Percentiles rank a stretch among this genome's conserved stretches.
phyloP scores from a whole-genome alignment of 2,113 vertebrate genomes.

The Indri indri region DNA sequence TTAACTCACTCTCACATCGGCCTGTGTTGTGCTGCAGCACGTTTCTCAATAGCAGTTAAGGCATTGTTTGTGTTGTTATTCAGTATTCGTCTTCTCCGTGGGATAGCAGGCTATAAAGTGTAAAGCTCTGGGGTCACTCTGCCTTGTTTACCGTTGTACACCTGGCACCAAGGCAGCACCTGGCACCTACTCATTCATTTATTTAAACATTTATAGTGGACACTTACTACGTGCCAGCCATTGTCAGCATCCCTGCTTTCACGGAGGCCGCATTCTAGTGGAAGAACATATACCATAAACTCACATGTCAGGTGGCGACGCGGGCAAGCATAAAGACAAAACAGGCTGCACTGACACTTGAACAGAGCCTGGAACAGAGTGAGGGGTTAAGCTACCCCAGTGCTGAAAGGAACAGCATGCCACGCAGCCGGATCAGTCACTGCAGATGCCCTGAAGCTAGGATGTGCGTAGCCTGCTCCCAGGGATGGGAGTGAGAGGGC shows the following conservation, averaged over 20 bases:
- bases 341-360: neutral
- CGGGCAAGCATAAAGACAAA: neutral
- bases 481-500: fast-evolving
- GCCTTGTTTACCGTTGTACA: neutral
- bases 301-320: fast-evolving
- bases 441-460: neutral
- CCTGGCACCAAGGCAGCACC: neutral
- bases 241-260: neutral
- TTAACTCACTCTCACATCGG: neutral
- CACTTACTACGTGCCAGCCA: neutral
- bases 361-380: neutral
- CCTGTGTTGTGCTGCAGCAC: neutral
- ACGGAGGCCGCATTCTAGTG: neutral
- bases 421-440: fast-evolving
- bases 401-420: neutral
- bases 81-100: neutral
- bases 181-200: neutral
- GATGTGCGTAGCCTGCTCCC: fast-evolving
- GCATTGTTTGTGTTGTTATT: neutral
- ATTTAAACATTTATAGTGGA: neutral
- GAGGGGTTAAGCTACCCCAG: neutral
- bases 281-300: neutral
- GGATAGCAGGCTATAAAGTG: neutral
- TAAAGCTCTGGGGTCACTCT: neutral
- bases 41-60: neutral